Evolutionary conservation across 1,140 invertebrate species (phyloP).

Genomic region (Nylanderia fulva): DNA sequence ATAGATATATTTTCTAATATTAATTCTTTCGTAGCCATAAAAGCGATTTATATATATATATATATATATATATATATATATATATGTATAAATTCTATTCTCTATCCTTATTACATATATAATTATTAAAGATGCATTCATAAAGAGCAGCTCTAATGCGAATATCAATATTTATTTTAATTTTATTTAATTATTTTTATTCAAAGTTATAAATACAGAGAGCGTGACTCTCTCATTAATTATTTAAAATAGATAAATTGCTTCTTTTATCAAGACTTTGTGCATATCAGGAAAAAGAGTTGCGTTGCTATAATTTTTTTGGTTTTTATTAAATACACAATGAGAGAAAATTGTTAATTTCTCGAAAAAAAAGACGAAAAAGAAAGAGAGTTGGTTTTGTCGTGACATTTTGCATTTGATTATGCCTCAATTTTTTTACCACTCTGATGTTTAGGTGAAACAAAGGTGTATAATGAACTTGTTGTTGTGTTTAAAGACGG

Average conservation of each 20-base stretch:
- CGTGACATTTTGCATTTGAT: not conserved
- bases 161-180: too few species aligned
- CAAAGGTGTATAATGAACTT: slow-evolving; percentile 26
- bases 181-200: too few species aligned
- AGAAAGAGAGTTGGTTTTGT: not conserved
- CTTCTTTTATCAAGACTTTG: too few species aligned
- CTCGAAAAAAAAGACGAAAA: too few species aligned
- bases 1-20: not conserved
- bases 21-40: not conserved
- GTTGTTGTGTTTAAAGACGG: slow-evolving; percentile 42
- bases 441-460: slow-evolving; percentile 32
- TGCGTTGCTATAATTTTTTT: too few species aligned
- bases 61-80: not conserved
- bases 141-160: not conserved
- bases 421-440: slow-evolving; percentile 7
- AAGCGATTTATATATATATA: not conserved
- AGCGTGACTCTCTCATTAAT: too few species aligned
- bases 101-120: not conserved
- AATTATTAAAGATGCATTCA: not conserved
- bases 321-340: too few species aligned
- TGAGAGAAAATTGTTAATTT: too few species aligned
- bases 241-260: too few species aligned
- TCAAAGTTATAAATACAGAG: too few species aligned
- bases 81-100: not conserved
- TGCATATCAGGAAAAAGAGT: too few species aligned